Evolutionary conservation across 2,113 vertebrate genomes (phyloP).

Genomic region (Periophthalmus modestus): DNA sequence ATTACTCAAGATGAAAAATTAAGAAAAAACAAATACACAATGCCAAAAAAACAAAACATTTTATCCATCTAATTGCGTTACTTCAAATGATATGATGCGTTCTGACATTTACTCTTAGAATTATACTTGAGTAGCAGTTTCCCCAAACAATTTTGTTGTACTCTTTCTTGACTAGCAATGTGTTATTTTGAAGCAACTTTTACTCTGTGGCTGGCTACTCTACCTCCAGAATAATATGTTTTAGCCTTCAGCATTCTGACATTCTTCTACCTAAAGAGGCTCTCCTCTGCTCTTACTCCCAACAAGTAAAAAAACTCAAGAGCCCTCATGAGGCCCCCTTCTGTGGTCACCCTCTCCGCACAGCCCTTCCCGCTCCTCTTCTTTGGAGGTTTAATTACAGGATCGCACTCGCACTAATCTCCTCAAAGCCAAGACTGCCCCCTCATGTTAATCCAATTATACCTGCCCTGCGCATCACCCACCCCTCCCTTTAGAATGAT

Average conservation of each 20-base stretch:
- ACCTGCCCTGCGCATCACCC: slow-evolving; percentile 87
- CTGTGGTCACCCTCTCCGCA: slow-evolving; percentile 70
- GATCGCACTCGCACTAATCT: slow-evolving; percentile 96
- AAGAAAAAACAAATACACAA: too few relatives aligned
- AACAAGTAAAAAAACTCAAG: slow-evolving; percentile 61
- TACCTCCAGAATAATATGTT: too few relatives aligned
- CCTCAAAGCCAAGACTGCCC: slow-evolving; percentile 88
- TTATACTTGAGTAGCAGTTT: too few relatives aligned
- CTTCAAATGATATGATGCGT: too few relatives aligned
- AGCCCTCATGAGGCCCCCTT: slow-evolving; percentile 64
- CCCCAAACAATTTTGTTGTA: too few relatives aligned
- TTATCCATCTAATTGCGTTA: too few relatives aligned
- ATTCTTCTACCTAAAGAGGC: slow-evolving; percentile 17
- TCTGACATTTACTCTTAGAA: too few relatives aligned
- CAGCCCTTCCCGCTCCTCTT: slow-evolving; percentile 28
- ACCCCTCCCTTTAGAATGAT: slow-evolving; percentile 82
- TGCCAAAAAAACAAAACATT: too few relatives aligned
- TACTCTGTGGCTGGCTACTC: too few relatives aligned
- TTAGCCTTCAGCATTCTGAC: slow-evolving; percentile 3
- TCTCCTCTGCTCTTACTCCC: slow-evolving; percentile 60
- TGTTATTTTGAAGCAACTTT: too few relatives aligned
- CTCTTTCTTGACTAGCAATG: too few relatives aligned
- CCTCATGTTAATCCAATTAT: slow-evolving; percentile 97
- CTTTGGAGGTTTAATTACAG: slow-evolving; percentile 92
- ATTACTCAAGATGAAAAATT: too few relatives aligned